Base-by-base conservation (phyloP, 2,888 invertebrate species). In the Drosophila longiperda region DNA sequence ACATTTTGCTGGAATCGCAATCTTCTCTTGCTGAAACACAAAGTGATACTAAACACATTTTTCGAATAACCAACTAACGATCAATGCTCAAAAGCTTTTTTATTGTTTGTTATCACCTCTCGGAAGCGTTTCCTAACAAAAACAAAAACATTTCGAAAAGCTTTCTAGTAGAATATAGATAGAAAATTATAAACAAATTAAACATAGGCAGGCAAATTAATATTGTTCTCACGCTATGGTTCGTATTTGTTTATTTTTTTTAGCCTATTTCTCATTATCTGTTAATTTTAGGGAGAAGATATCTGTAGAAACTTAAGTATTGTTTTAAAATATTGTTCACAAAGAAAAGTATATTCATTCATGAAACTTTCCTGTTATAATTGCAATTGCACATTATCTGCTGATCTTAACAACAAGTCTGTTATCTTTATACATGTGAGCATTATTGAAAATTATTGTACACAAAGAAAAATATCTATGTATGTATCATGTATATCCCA, bases 1-100 rank as follows among this genome's bases (percentile, higher is more conserved):
- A 17, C 78, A 78, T 78, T 66, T 72, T 57, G 7, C n/a, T n/a
- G 29, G n/a, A 52, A 15, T n/a, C 1, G 33, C 20, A 50, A 32
- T 64, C 62, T 38, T 42, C 48, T 11, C 63, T 48, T 20, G 58
- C 20, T 29, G 20, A 58, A 23, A 8, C 45, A 20, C 26, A 32
- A 62, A 59, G 7, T 49, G n/a, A 32, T 26, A 78, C 78, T 71
- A 34, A 71, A 58, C 55, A 11, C 20, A 1, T 12, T 12, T 26
- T 52, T 32, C 17, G 17, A 7, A 11, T n/a, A 26, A 63, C 9
- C 9, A n/a, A 11, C n/a, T 9, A 40, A n/a, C n/a, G n/a, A n/a
- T 3, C 9, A n/a, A 4, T 4, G 9, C 9, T 40, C 9, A 40
- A n/a, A 40, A 40, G 40, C 40, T 40, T n/a, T 40, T n/a, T n/a